phyloP scores from a whole-genome alignment of 2,113 vertebrate genomes.

The Taxidea taxus region DNA sequence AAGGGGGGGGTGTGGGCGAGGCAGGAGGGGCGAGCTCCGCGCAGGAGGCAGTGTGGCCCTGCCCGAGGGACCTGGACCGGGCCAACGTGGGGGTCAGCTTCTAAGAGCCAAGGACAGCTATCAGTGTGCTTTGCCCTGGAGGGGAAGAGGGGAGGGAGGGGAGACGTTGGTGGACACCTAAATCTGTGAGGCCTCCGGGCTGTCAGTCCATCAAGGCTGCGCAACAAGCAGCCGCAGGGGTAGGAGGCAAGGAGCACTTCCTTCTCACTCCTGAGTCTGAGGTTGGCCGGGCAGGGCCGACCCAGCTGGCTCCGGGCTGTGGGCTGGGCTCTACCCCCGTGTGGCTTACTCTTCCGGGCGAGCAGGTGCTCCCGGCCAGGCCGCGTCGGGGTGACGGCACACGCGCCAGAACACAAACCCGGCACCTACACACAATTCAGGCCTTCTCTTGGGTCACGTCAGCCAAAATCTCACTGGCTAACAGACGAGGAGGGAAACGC shows the following conservation, averaged over 20 bases:
- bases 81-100: not conserved
- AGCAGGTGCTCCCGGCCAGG: fast-evolving
- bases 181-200: fast-evolving
- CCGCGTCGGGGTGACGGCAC: fast-evolving
- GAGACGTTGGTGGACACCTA: no score
- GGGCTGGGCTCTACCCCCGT: fast-evolving
- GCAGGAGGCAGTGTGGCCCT: no score
- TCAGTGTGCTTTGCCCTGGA: no score
- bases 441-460: fast-evolving
- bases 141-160: no score
- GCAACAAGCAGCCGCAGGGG: fast-evolving
- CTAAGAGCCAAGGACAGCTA: not conserved
- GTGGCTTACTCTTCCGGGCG: not conserved
- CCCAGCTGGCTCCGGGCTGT: not conserved
- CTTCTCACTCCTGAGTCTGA: fast-evolving
- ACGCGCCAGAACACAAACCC: fast-evolving
- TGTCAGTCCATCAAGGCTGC: fast-evolving
- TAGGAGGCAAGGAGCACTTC: not conserved
- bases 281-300: not conserved
- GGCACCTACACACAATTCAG: fast-evolving
- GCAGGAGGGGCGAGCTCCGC: no score
- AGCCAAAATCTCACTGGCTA: fast-evolving
- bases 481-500: fast-evolving
- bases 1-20: no score
- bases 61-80: not conserved